Conservation (phyloP, 2,797 vertebrate genomes). For the Danionella dracula region DNA sequence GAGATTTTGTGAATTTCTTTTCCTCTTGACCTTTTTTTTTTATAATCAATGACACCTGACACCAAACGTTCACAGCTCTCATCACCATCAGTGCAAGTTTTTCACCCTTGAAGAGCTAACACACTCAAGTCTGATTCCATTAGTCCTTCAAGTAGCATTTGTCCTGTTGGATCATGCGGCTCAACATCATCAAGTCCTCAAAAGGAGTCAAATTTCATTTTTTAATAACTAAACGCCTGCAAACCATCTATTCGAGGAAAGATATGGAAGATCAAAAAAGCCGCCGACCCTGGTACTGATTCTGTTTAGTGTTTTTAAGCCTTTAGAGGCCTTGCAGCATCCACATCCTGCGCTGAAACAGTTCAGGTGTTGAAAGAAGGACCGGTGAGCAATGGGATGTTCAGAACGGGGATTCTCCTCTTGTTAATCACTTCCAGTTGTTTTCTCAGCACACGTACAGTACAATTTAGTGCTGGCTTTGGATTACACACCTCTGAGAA, state of each 20-base stretch:
- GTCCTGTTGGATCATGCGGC: constrained; percentile 27
- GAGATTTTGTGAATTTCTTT: too few species aligned
- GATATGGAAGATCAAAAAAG: constrained; percentile 24
- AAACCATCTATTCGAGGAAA: not conserved
- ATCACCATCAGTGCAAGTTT: too few species aligned
- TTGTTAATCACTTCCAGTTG: constrained; percentile 74
- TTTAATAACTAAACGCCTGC: constrained; percentile 9
- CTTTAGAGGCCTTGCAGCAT: constrained; percentile 44
- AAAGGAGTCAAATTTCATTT: constrained; percentile 14
- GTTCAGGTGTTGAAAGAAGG: constrained; percentile 72
- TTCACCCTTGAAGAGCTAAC: too few species aligned
- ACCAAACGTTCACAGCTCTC: too few species aligned
- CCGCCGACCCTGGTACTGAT: constrained; percentile 20
- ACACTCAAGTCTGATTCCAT: constrained; percentile 4
- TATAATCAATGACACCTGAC: too few species aligned
- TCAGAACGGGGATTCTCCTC: constrained; percentile 27
- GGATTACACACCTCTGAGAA: constrained; percentile 42
- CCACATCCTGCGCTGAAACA: constrained; percentile 64
- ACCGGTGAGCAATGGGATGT: constrained; percentile 45
- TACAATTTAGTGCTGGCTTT: constrained; percentile 53
- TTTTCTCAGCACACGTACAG: constrained; percentile 60
- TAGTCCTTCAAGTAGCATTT: constrained; percentile 40
- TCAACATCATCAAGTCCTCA: constrained; percentile 18
- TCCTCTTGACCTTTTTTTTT: too few species aligned
- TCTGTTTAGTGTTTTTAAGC: constrained; percentile 54